Evolutionary conservation across 2,113 vertebrate genomes (phyloP).

Genomic region (Amblyornis subalaris): DNA sequence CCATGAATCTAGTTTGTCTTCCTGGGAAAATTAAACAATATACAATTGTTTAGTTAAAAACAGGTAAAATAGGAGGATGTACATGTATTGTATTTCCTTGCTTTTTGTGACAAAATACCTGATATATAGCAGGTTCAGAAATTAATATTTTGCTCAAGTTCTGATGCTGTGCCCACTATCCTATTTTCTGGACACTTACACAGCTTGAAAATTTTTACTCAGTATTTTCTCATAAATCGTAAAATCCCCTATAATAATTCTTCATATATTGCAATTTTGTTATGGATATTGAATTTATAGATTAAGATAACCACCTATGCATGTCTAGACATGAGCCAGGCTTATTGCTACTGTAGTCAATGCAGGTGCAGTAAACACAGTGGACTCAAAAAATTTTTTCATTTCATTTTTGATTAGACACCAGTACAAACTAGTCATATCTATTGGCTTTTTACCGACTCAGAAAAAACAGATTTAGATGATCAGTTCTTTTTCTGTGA

Average conservation of each 20-base stretch:
- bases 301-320: neutral
- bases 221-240: neutral
- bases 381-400: neutral
- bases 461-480: neutral
- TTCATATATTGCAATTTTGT: neutral
- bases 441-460: neutral
- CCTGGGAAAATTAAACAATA: neutral
- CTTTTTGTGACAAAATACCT: neutral
- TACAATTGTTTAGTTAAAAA: neutral
- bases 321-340: neutral
- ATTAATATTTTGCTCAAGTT: neutral
- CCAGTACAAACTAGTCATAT: neutral
- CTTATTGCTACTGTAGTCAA: neutral
- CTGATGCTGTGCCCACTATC: neutral
- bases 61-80: accelerated
- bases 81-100: neutral
- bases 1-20: neutral
- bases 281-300: neutral
- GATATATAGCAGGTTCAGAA: neutral
- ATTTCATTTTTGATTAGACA: neutral
- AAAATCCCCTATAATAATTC: neutral
- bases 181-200: neutral
- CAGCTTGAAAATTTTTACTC: neutral
- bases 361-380: neutral
- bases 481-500: neutral